These are phyloP conservation scores for Chirona hameri DNA, from an alignment of 2,888 invertebrate genomes.

Conservation along the genomic window DNA sequence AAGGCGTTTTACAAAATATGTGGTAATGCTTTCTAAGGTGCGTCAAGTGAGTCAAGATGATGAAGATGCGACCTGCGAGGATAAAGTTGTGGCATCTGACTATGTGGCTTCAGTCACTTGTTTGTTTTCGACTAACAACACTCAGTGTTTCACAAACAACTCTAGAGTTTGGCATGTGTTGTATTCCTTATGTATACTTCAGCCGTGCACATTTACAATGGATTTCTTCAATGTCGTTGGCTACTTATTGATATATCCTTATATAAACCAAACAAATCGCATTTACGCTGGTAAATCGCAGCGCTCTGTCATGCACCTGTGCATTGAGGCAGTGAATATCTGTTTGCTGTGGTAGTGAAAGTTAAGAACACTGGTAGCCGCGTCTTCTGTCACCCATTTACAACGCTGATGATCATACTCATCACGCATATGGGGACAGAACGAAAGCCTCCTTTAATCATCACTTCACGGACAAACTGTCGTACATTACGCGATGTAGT, in stretches of 20 bases:
- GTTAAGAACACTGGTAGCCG: too few relatives aligned
- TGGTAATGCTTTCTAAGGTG: too few relatives aligned
- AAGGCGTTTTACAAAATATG: too few relatives aligned
- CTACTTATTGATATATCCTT: not conserved
- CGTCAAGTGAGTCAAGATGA: too few relatives aligned
- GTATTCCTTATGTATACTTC: not conserved
- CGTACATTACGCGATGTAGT: not conserved
- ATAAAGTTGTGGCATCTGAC: too few relatives aligned
- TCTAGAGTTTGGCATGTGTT: not conserved
- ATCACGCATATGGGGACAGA: too few relatives aligned
- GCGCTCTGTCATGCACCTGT: not conserved
- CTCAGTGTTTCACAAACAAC: too few relatives aligned
- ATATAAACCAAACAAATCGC: not conserved
- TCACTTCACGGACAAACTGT: not conserved
- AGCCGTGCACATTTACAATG: not conserved
- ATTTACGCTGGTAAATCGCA: not conserved
- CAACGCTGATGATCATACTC: not conserved
- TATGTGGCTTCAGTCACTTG: too few relatives aligned
- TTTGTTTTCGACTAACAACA: too few relatives aligned
- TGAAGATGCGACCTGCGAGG: too few relatives aligned
- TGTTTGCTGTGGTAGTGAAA: not conserved
- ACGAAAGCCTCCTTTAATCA: not conserved
- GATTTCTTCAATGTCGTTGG: too few relatives aligned
- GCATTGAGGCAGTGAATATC: not conserved
- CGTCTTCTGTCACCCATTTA: too few relatives aligned